phyloP scores from a whole-genome alignment of 2,113 vertebrate genomes.

The Periophthalmodon schlosseri region DNA sequence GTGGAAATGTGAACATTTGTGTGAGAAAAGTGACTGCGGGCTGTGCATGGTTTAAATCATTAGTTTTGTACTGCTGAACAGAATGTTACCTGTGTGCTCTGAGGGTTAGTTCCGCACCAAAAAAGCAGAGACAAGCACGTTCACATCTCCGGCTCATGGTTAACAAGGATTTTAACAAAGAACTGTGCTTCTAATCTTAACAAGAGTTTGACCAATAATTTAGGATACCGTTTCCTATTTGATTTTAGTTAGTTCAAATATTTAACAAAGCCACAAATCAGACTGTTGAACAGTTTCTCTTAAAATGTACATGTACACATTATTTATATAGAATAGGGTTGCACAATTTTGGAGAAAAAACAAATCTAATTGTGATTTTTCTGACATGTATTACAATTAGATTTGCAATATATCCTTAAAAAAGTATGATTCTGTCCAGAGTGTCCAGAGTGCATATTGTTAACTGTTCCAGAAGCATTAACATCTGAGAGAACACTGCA shows the following conservation, averaged over 20 bases:
- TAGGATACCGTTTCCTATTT: neutral
- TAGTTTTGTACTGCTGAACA: constrained; percentile 3
- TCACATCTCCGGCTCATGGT: neutral
- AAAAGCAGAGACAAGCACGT: neutral
- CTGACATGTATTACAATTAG: too few species aligned
- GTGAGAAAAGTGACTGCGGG: neutral
- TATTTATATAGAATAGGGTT: too few species aligned
- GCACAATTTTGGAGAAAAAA: too few species aligned
- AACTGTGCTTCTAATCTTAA: neutral
- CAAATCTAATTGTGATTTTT: too few species aligned
- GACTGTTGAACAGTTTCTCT: too few species aligned
- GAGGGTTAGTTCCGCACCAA: neutral
- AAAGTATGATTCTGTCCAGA: too few species aligned
- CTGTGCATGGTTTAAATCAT: neutral
- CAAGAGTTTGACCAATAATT: neutral
- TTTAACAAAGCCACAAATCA: neutral
- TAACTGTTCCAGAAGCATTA: too few species aligned
- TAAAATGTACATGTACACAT: too few species aligned
- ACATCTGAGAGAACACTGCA: too few species aligned
- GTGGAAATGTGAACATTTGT: neutral
- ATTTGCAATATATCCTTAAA: too few species aligned
- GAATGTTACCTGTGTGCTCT: neutral
- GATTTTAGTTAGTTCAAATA: neutral
- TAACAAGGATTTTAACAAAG: neutral
- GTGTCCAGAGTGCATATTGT: too few species aligned